Percentiles rank a stretch among this genome's conserved stretches.
Evolutionary conservation across 2,888 invertebrate genomes (phyloP).

Genomic region (Alcis repandata): DNA sequence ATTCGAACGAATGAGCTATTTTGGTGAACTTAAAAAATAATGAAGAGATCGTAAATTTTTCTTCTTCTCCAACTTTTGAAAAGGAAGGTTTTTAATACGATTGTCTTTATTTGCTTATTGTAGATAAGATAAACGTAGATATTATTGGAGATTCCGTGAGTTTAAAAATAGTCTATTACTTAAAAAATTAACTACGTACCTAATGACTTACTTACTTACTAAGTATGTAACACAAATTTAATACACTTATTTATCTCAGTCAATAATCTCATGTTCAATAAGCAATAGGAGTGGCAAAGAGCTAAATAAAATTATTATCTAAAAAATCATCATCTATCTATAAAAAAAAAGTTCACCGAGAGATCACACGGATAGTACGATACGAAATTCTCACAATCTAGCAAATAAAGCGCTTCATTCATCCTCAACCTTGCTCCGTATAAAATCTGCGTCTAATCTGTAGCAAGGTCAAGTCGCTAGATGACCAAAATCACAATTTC

Average conservation of each 20-base stretch:
- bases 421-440: constrained; percentile 44
- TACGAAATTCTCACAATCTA: constrained; percentile 48
- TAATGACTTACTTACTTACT: no score
- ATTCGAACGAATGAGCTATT: no score
- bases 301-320: constrained; percentile 11
- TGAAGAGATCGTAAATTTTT: no score
- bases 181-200: no score
- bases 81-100: no score
- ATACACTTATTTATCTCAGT: neutral
- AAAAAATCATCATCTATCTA: constrained; percentile 34
- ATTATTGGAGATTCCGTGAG: no score
- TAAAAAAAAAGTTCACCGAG: constrained; percentile 51
- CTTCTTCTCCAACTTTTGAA: no score
- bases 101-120: no score
- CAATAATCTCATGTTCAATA: neutral
- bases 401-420: constrained; percentile 56
- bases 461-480: constrained; percentile 54
- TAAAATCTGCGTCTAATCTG: constrained; percentile 45
- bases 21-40: no score
- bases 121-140: no score
- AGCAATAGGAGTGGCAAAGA: neutral
- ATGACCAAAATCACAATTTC: constrained; percentile 41
- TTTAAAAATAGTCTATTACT: no score
- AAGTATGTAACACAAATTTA: no score
- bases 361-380: constrained; percentile 61